Conservation (phyloP, 2,888 invertebrate species). For the Oscheius onirici region DNA sequence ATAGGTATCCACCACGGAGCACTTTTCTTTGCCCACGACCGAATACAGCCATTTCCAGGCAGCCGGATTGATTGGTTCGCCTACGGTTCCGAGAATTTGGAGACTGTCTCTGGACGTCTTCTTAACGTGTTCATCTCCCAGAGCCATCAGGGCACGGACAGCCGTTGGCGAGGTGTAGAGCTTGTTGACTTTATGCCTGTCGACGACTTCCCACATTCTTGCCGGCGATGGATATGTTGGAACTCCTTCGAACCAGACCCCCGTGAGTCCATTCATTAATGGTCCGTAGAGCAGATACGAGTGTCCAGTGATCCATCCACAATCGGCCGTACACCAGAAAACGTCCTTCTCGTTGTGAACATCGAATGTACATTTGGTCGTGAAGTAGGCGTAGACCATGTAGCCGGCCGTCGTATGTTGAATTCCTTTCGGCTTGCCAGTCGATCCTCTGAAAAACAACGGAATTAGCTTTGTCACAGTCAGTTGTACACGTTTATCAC, state of each 20-base stretch:
- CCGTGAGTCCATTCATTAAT: slow-evolving; percentile 89
- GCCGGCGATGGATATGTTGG: slow-evolving; percentile 93
- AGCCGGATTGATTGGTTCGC: slow-evolving; percentile 97
- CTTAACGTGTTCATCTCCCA: slow-evolving; percentile 85
- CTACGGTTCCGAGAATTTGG: slow-evolving; percentile 92
- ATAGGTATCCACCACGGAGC: slow-evolving; percentile 94
- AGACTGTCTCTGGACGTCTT: slow-evolving; percentile 75
- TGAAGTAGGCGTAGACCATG: slow-evolving; percentile 88
- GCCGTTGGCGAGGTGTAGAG: slow-evolving; percentile 99
- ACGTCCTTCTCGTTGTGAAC: slow-evolving; percentile 74
- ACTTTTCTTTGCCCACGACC: slow-evolving; percentile 73
- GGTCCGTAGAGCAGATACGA: slow-evolving; percentile 85
- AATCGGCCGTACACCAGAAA: slow-evolving; percentile 91
- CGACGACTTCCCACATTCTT: slow-evolving; percentile 90
- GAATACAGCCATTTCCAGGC: slow-evolving; percentile 70
- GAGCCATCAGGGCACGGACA: slow-evolving; percentile 93
- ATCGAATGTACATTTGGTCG: slow-evolving; percentile 87
- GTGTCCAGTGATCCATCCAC: slow-evolving; percentile 81
- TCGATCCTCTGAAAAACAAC: slow-evolving; percentile 80
- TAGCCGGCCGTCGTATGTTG: slow-evolving; percentile 93
- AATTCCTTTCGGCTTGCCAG: slow-evolving; percentile 97
- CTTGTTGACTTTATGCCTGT: slow-evolving; percentile 90
- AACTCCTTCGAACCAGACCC: slow-evolving; percentile 90
- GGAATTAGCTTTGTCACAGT: not conserved
- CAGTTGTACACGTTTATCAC: too few relatives aligned